phyloP scores from a whole-genome alignment of 2,113 vertebrate genomes.

The Chroicocephalus ridibundus region DNA sequence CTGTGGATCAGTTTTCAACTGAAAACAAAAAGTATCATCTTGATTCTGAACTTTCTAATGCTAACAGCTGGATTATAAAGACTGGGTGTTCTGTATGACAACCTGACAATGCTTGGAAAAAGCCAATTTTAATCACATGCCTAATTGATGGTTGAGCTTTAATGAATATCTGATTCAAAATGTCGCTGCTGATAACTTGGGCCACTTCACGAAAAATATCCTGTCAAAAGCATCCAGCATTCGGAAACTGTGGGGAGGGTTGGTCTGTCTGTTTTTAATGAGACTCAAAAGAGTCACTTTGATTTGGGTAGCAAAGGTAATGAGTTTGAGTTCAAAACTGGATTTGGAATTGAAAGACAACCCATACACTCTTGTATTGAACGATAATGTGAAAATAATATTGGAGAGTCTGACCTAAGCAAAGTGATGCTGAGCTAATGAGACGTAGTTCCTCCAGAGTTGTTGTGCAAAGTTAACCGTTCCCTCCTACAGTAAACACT shows the following conservation, averaged over 20 bases:
- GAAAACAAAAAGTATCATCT: not conserved
- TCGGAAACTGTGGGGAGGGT: not conserved
- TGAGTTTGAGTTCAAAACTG: not conserved
- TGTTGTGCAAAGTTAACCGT: not conserved
- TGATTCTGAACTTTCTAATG: not conserved
- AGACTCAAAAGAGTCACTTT: not conserved
- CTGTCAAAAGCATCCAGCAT: not conserved
- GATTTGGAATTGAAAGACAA: not conserved
- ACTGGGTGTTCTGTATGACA: not conserved
- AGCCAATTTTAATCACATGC: not conserved
- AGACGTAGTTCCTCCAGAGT: not conserved
- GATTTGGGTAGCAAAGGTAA: not conserved
- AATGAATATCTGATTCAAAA: not conserved
- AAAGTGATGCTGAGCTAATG: not conserved
- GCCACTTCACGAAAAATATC: not conserved
- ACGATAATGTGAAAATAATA: not conserved
- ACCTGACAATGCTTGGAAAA: not conserved
- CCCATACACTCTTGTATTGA: not conserved
- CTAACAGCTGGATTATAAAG: not conserved
- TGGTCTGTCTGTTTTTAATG: not conserved
- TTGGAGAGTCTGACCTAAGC: not conserved
- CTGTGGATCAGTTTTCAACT: not conserved
- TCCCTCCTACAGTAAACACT: not conserved
- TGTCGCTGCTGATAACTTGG: not conserved
- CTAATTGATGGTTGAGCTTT: not conserved